Conservation (phyloP, 2,888 invertebrate genomes). For the Caenorhabditis sulstoni region DNA sequence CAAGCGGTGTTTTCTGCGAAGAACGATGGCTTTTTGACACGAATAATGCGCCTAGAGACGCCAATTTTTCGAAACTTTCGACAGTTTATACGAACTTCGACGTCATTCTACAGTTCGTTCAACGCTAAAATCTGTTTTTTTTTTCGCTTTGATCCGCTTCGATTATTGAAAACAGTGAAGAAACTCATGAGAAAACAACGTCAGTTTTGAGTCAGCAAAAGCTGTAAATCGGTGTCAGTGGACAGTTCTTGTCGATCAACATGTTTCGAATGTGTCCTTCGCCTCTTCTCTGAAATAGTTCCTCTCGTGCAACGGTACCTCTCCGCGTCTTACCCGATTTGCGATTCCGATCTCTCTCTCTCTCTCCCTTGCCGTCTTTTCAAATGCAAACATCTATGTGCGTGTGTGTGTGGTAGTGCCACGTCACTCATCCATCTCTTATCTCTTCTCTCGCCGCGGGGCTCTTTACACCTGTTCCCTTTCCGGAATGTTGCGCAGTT, state of each 20-base stretch:
- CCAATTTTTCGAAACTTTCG: neutral
- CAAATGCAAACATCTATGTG: constrained; percentile 21
- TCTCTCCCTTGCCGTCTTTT: constrained; percentile 17
- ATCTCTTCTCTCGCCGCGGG: constrained; percentile 19
- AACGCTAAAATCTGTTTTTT: too few species aligned
- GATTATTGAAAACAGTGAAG: too few species aligned
- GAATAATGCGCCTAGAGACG: too few species aligned
- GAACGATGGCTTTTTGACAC: constrained; percentile 24
- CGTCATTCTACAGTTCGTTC: too few species aligned
- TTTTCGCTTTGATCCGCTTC: too few species aligned
- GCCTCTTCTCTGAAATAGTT: too few species aligned
- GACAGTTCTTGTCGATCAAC: too few species aligned
- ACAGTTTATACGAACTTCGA: neutral
- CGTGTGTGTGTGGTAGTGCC: constrained; percentile 27
- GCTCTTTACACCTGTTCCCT: constrained; percentile 57
- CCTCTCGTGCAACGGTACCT: too few species aligned
- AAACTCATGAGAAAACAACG: too few species aligned
- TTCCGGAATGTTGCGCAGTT: constrained; percentile 41
- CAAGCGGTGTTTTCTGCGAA: constrained; percentile 21
- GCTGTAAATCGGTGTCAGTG: too few species aligned
- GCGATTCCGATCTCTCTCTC: constrained; percentile 14
- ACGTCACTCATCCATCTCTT: constrained; percentile 43
- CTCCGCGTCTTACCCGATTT: constrained; percentile 11
- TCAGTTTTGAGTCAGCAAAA: too few species aligned
- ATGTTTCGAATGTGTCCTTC: too few species aligned